Base-by-base conservation (phyloP, 2,888 invertebrate genomes). In the Volucella inanis region DNA sequence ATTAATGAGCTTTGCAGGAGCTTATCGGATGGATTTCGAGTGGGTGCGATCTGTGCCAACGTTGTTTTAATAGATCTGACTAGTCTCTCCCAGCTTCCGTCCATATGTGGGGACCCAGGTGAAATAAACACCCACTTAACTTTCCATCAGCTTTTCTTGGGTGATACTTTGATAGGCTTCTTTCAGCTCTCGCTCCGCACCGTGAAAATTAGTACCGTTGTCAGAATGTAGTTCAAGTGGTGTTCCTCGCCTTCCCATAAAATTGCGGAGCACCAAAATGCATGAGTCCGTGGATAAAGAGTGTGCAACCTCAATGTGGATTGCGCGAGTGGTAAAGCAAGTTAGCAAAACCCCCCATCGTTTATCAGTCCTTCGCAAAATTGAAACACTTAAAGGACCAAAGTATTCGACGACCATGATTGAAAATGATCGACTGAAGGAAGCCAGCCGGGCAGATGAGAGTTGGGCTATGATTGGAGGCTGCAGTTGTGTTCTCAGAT, bases 191-290 rank as follows among this genome's bases (percentile, higher is more conserved):
- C 76, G 75, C 14, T 84, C 78, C n/a, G 87, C 54, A 1, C 72
- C 79, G 14, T 54, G 77, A 41, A 87, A 84, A 45, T 87, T 88
- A 3, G 84, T 86, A 15, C 87, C 88, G 47, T 88, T 87, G 50
- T 88, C 87, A 4, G 74, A 80, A 39, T 85, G 78, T 31, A 87
- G 61, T 43, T 87, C 78, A 9, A 62, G 84, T 4, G 54, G 31
- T 18, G 18, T 18, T 15, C 87, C 87, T 62, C 87, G 49, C n/a
- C 87, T 52, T 1, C 87, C 70, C 22, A 85, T 82, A 39, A 82
- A 86, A 14, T 83, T 75, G 12, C 55, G 79, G 15, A 85, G 41
- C 1, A 71, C 80, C 3, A 87, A 12, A 0, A 87, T 82, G 14
- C 80, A 87, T 0, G 54, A 54, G 18, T 87, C 87, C 0, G 83